These are phyloP conservation scores for Phalacrocorax aristotelis DNA, from an alignment of 2,113 vertebrate genomes.

Conservation along the genomic window DNA sequence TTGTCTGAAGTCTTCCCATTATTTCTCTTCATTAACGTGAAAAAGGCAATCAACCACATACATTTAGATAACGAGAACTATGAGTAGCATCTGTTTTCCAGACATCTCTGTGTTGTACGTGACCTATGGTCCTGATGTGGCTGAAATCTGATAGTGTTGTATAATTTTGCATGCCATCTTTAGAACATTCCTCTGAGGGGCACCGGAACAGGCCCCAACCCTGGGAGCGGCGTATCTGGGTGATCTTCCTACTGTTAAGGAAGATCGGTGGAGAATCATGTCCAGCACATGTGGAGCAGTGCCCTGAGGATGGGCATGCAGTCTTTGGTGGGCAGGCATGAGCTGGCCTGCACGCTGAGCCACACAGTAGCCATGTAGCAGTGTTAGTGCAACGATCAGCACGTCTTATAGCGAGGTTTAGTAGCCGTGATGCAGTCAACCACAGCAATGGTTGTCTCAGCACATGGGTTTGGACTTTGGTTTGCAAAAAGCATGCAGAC, in stretches of 20 bases:
- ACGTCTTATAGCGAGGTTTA: background rate
- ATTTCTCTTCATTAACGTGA: background rate
- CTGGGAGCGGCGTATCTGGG: background rate
- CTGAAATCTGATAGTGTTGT: conserved; percentile 52
- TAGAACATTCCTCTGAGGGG: conserved; percentile 15
- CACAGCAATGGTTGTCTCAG: background rate
- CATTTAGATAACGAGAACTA: conserved; percentile 31
- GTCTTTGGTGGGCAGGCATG: background rate
- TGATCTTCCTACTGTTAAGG: conserved; percentile 21
- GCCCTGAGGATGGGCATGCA: background rate
- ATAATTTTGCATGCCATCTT: conserved; percentile 41
- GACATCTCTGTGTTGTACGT: conserved; percentile 25
- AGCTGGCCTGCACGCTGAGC: background rate
- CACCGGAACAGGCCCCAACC: background rate
- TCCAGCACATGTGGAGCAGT: background rate
- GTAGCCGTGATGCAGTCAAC: background rate
- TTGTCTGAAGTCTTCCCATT: background rate
- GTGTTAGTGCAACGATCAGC: accelerated
- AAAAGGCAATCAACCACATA: background rate
- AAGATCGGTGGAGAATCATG: background rate
- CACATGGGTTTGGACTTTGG: accelerated
- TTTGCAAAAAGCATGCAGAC: background rate
- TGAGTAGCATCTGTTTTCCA: conserved; percentile 53
- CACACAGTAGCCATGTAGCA: accelerated
- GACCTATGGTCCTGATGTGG: conserved; percentile 34